A percentile compares a stretch with the other conserved stretches of the same genome.
Evolutionary conservation across 2,888 invertebrate species (phyloP).

Genomic region (Dolomedes plantarius): DNA sequence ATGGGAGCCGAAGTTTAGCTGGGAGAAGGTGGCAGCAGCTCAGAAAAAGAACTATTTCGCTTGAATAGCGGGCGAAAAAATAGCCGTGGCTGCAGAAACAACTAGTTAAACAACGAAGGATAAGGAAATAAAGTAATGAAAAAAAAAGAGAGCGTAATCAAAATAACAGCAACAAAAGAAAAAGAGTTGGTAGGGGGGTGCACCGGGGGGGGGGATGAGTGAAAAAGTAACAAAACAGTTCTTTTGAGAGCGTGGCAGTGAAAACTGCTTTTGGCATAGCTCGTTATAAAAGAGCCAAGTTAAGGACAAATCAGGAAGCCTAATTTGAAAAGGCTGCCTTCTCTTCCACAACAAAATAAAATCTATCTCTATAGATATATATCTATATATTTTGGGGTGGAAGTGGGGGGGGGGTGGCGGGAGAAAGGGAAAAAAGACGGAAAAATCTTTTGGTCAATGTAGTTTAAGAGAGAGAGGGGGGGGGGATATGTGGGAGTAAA

Average conservation of each 20-base stretch:
- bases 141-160: slow-evolving; percentile 36
- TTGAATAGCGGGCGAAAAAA: neutral
- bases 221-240: slow-evolving; percentile 48
- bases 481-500: neutral
- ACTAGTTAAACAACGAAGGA: slow-evolving; percentile 53
- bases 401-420: neutral
- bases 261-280: slow-evolving; percentile 71
- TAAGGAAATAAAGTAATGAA: slow-evolving; percentile 27
- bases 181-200: neutral
- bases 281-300: slow-evolving; percentile 66
- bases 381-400: slow-evolving; percentile 19
- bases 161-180: slow-evolving; percentile 36
- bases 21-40: slow-evolving; percentile 46
- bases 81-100: slow-evolving; percentile 40
- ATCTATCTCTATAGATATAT: slow-evolving; percentile 36
- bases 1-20: slow-evolving; percentile 57
- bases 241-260: slow-evolving; percentile 53
- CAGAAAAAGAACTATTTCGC: slow-evolving; percentile 31
- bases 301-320: slow-evolving; percentile 65
- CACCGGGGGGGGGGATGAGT: no score
- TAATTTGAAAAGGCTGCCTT: slow-evolving; percentile 69
- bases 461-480: slow-evolving; percentile 13
- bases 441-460: slow-evolving; percentile 62
- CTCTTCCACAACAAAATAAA: slow-evolving; percentile 28
- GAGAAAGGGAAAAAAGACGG: neutral